Base-by-base conservation (phyloP, 2,113 vertebrate species). In the Rhinichthys klamathensis region DNA sequence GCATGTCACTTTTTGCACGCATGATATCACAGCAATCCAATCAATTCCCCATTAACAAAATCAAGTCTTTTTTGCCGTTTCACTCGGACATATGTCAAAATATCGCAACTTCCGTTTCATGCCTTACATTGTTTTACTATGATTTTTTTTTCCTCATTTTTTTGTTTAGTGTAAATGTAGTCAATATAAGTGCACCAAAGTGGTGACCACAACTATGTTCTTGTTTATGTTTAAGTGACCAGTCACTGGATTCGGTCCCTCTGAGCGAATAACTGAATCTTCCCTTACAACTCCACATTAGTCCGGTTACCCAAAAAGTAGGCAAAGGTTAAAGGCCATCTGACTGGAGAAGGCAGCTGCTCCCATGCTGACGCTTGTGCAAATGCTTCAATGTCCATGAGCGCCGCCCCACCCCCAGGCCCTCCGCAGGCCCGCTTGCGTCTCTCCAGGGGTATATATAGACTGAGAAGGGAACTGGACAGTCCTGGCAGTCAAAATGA, bases 401-500 rank as follows among this genome's bases (percentile, higher is more conserved):
- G 35, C 80, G 44, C 79, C 78, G 0, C 72, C 73, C 80, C 79
- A 2, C 75, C 84, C 73, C 90, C 87, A 25, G 90, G 87, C 89
- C 90, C 84, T 10, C 51, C 60, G 75, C 65, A 25, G 89, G 87
- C 87, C 91, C 93, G 58, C 89, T 77, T 91, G 91, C 92, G 92
- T 91, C 93, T 93, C 86, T 88, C 84, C 60, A 18, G 25, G 56
- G 12, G 91, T 94, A 94, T 95, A 95, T 93, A 94, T 93, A 93
- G 80, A 77, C 12, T 18, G 84, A 65, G 46, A 58, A 72, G 89
- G 32, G 86, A 87, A 83, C 21, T 6, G 67, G 80, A 87, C 90
- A 89, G 91, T 91, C 89, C 92, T 89, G 91, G 93, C 91, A 92
- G 91, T 89, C 92, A 91, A 92, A 90, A 95, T 95, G 93, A 94